A percentile compares a stretch with the other conserved stretches of the same genome.
Conservation (phyloP, 2,797 vertebrate species). For the Hafferia zeledoni region DNA sequence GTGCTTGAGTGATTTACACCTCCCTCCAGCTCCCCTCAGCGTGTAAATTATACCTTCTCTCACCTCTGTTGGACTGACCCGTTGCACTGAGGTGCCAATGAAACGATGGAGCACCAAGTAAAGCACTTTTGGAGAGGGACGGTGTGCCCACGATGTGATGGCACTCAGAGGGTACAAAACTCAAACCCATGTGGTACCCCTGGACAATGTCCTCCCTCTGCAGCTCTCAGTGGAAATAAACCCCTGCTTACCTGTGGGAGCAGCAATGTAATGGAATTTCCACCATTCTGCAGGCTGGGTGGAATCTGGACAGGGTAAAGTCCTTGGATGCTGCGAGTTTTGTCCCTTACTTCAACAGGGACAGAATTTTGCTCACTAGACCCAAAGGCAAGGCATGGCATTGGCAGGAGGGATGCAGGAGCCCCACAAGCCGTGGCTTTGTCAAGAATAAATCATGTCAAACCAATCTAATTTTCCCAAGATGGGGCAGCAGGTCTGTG, state of each 20-base stretch:
- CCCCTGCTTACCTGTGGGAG: neutral
- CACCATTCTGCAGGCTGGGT: neutral
- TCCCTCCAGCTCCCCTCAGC: slow-evolving; percentile 5
- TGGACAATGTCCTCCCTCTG: neutral
- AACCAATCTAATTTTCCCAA: neutral
- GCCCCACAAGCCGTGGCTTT: neutral
- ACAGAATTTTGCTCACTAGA: neutral
- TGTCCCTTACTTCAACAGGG: neutral
- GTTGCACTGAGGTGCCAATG: neutral
- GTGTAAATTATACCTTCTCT: slow-evolving; percentile 21
- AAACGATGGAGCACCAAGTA: neutral
- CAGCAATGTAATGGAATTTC: neutral
- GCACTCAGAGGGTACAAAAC: rapidly evolving
- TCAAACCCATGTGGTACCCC: neutral
- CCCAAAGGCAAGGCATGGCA: neutral
- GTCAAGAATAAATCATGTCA: slow-evolving; percentile 5
- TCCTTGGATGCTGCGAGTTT: neutral
- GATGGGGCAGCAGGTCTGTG: neutral
- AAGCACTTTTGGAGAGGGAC: neutral
- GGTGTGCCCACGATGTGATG: rapidly evolving
- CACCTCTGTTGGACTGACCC: neutral
- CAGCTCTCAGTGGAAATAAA: neutral
- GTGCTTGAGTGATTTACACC: slow-evolving; percentile 53
- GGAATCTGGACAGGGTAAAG: neutral
- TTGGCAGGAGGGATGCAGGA: neutral